Percentiles rank a stretch among this genome's conserved stretches.
These are phyloP conservation scores for Philaenus spumarius DNA, from an alignment of 1,140 invertebrate genomes.

Conservation along the genomic window DNA sequence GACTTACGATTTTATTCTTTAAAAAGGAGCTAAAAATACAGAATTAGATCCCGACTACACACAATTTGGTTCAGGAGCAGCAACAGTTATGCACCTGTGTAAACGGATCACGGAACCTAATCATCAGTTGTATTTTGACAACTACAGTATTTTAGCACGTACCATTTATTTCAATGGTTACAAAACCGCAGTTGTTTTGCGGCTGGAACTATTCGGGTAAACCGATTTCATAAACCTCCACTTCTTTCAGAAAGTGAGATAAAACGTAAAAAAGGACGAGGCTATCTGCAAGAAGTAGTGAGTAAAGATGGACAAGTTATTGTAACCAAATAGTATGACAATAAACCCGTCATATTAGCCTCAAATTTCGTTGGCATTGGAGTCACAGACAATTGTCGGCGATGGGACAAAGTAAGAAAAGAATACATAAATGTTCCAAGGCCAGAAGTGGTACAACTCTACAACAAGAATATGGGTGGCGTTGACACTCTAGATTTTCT, in stretches of 20 bases:
- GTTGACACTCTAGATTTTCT: slow-evolving; percentile 33
- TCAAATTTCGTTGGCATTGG: slow-evolving; percentile 25
- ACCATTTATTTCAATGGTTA: too few species aligned
- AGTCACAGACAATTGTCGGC: slow-evolving; percentile 17
- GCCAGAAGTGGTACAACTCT: slow-evolving; percentile 30
- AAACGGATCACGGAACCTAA: too few species aligned
- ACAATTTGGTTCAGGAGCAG: too few species aligned
- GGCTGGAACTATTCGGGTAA: slow-evolving; percentile 7
- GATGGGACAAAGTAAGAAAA: slow-evolving; percentile 34
- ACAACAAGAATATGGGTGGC: slow-evolving; percentile 36
- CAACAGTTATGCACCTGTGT: too few species aligned
- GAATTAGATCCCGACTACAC: too few species aligned
- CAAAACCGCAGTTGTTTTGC: too few species aligned
- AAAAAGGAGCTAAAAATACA: too few species aligned
- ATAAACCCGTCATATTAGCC: slow-evolving; percentile 4
- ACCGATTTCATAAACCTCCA: slow-evolving; percentile 15
- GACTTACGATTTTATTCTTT: too few species aligned
- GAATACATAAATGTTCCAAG: slow-evolving; percentile 26
- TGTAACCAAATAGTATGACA: slow-evolving; percentile 22
- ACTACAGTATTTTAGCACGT: too few species aligned
- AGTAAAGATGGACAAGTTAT: slow-evolving; percentile 19
- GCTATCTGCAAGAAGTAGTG: slow-evolving; percentile 12
- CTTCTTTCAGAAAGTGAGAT: slow-evolving; percentile 15
- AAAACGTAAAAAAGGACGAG: neutral
- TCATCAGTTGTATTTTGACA: too few species aligned